These are phyloP conservation scores for Globodera rostochiensis DNA, from an alignment of 1,140 invertebrate genomes.

Conservation along the genomic window DNA sequence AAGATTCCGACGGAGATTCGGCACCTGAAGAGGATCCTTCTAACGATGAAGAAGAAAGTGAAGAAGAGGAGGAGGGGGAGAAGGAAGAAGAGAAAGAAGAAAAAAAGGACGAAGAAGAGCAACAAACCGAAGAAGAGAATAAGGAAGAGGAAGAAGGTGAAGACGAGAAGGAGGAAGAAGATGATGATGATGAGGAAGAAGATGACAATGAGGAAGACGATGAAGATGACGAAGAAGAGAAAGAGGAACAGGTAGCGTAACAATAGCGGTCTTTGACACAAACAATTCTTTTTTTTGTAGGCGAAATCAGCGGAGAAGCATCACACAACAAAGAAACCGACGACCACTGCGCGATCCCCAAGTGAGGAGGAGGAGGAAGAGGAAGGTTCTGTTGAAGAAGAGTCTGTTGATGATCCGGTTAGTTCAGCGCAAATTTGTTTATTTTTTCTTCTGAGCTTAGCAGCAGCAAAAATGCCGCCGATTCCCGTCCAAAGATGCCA, in stretches of 20 bases:
- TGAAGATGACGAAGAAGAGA: neutral
- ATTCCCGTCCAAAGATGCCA: too few relatives aligned
- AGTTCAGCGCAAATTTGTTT: neutral
- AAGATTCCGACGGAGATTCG: neutral
- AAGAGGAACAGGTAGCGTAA: neutral
- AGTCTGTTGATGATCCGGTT: neutral
- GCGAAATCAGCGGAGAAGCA: neutral
- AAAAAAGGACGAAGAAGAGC: neutral
- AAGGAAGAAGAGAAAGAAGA: neutral
- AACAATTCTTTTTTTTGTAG: too few relatives aligned
- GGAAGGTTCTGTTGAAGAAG: neutral
- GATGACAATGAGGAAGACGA: neutral
- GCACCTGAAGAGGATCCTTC: neutral
- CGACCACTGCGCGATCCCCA: neutral
- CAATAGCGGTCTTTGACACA: neutral
- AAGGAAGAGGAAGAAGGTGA: conserved; percentile 2
- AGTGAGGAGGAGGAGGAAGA: neutral
- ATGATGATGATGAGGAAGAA: neutral
- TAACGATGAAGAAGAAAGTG: neutral
- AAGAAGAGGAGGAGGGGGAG: neutral
- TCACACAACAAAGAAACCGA: neutral
- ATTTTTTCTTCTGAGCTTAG: too few relatives aligned
- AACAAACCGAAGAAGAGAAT: neutral
- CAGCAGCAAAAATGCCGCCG: too few relatives aligned
- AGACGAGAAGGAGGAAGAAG: neutral